Conservation (phyloP, 35 echinoderm and acorn worm genomes). For the Heliocidaris erythrogramma region DNA sequence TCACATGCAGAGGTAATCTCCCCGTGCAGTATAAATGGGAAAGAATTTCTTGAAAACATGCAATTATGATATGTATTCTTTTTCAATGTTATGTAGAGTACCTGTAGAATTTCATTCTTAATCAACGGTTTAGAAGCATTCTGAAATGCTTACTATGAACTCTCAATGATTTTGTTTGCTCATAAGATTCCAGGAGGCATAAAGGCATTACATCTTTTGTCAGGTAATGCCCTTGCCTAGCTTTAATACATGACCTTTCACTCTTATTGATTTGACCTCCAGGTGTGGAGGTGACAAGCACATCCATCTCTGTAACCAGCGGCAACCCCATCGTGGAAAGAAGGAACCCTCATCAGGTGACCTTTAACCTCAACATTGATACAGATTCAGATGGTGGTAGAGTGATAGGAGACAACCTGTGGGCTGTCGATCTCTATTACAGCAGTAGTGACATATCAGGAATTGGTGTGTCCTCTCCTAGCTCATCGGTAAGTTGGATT, state of each 20-base stretch:
- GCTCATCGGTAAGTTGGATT: not conserved
- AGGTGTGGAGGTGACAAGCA: conserved; percentile 81
- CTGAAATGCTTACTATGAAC: too few relatives aligned
- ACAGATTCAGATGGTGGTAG: conserved; percentile 62
- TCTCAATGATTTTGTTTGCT: too few relatives aligned
- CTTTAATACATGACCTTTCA: not conserved
- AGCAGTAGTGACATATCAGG: not conserved
- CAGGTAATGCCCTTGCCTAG: too few relatives aligned
- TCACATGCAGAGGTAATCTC: conserved; percentile 72
- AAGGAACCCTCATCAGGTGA: conserved; percentile 46
- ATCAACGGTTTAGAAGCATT: not conserved
- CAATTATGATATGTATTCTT: too few relatives aligned
- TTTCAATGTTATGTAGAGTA: too few relatives aligned
- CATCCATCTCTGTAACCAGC: conserved; percentile 8
- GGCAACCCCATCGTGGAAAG: conserved; percentile 53
- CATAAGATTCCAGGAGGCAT: too few relatives aligned
- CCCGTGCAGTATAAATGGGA: too few relatives aligned
- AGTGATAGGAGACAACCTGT: conserved; percentile 68
- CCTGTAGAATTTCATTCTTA: not conserved
- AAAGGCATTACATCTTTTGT: too few relatives aligned
- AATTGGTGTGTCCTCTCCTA: not conserved
- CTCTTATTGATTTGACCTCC: not conserved
- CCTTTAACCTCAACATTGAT: conserved; percentile 62
- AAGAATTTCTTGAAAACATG: too few relatives aligned
- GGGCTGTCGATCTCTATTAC: conserved; percentile 60